phyloP scores from a whole-genome alignment of 2,797 vertebrate species.

The Lutjanus campechanus region DNA sequence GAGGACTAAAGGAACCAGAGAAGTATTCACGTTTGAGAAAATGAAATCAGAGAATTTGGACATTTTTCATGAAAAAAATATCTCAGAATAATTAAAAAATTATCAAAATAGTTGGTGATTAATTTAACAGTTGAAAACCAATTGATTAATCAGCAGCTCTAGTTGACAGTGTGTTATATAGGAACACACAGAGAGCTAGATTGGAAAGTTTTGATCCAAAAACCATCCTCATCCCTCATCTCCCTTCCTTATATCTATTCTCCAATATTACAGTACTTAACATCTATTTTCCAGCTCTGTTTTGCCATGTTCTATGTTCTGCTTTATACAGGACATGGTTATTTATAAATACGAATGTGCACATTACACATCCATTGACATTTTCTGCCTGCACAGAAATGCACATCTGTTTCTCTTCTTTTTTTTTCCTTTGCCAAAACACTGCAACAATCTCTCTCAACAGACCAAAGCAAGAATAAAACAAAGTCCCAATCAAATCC shows the following conservation, averaged over 20 bases:
- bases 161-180: neutral
- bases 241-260: neutral
- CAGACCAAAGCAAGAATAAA: slow-evolving; percentile 9
- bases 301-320: neutral
- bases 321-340: neutral
- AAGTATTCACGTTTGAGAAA: no score
- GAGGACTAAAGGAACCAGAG: no score
- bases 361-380: neutral
- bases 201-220: neutral
- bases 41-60: no score
- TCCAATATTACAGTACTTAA: neutral
- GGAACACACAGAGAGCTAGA: neutral
- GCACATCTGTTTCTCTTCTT: neutral
- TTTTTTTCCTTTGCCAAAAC: slow-evolving; percentile 17
- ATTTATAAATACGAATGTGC: neutral
- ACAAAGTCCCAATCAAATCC: neutral
- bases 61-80: no score
- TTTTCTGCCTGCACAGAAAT: neutral
- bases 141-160: no score
- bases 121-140: no score
- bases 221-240: neutral
- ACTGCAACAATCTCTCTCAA: neutral
- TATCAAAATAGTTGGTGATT: no score
- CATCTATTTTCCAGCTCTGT: no score
- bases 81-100: no score